Evolutionary conservation across 2,888 invertebrate species (phyloP), one percentile per base, ranked within the genome.

Genomic region (Melolontha melolontha): DNA sequence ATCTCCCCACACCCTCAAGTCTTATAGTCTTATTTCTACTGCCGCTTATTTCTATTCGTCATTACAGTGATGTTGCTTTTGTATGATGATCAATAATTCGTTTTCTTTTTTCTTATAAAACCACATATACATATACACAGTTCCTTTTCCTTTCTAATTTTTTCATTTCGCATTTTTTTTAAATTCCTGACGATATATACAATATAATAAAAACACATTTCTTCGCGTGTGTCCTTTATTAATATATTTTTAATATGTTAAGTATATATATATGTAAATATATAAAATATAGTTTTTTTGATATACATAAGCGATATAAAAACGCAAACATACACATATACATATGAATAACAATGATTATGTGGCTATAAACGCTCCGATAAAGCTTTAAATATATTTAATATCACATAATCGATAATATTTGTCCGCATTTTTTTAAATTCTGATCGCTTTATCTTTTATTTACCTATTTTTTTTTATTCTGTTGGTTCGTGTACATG

Each of bases 31-130:
- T 79, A 80, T 80, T 81, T 80, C 78, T 79, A 79, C 79, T 80
- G 79, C 78, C 79, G 34, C 34, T 34, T 34, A 34, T 34, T 12
- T 47, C 16, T 34, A 27, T 59, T 54, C 44, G 47, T 12, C 22
- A 44, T 57, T 57, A 57, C 29, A 79, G 80, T 81, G 81, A 80
- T 81, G 80, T 81, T 82, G 82, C 79, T 80, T 71, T 74, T 74
- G 81, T 82, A 80, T 80, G 76, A 80, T 82, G 81, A 83, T 82
- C 81, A 81, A 82, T 82, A 82, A 80, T 81, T 81, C 41, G 14
- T 59, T 47, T 7, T 22, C 10, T 49, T 49, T 5, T n/a, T 22
- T 49, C 1, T 10, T 47, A 10, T 14, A 16, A 12, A 47, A 47
- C 16, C 12, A 47, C 7, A 27, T 29, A 29, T 29, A 29, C 29